Evolutionary conservation across 2,888 invertebrate genomes (phyloP).

Genomic region (Ellobium chinense): DNA sequence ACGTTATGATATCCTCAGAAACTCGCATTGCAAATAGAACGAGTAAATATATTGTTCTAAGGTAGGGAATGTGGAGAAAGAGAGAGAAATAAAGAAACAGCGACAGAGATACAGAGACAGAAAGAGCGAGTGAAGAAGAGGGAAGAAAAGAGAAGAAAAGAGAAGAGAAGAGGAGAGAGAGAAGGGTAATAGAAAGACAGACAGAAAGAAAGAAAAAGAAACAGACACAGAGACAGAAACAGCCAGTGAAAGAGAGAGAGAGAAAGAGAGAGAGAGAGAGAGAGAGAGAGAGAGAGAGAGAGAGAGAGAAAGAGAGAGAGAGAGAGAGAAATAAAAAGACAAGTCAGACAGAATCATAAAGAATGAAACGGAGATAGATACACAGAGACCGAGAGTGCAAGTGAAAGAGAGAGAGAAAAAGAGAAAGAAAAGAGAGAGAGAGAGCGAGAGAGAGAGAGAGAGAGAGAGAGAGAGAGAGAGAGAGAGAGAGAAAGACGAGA

Average conservation of each 20-base stretch:
- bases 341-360: conserved; percentile 14
- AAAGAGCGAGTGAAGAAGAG: background rate
- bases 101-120: background rate
- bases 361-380: conserved; percentile 24
- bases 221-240: conserved; percentile 4
- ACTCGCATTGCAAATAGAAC: too few relatives aligned
- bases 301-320: conserved; percentile 14
- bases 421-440: background rate
- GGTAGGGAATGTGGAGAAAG: background rate
- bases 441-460: background rate
- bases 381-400: too few relatives aligned
- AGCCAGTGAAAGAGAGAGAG: background rate
- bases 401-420: background rate
- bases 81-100: background rate
- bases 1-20: too few relatives aligned
- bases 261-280: conserved; percentile 4
- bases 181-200: background rate
- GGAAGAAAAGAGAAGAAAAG: background rate
- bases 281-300: conserved; percentile 7
- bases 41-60: too few relatives aligned
- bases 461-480: background rate
- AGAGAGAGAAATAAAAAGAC: background rate
- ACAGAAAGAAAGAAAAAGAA: conserved; percentile 21
- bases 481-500: background rate
- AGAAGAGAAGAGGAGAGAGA: background rate